These are phyloP conservation scores for Trachemys scripta DNA, from an alignment of 2,113 vertebrate species.

Conservation along the genomic window DNA sequence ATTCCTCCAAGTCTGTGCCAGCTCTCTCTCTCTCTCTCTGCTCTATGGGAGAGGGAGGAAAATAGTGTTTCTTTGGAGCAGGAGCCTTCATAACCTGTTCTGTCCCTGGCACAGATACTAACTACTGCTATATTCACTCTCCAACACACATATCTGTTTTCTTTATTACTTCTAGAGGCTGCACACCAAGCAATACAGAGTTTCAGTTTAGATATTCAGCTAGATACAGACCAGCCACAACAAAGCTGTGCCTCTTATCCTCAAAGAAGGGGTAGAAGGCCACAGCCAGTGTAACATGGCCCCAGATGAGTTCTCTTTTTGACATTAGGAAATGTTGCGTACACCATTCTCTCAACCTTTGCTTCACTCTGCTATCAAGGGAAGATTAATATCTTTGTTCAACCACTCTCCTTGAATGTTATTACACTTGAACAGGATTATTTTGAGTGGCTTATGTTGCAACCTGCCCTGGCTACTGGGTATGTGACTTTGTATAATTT, in stretches of 20 bases:
- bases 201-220: not conserved
- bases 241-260: not conserved
- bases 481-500: not conserved
- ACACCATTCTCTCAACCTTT: not conserved
- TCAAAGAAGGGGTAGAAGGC: not conserved
- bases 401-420: not conserved
- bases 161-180: not conserved
- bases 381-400: not conserved
- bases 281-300: not conserved
- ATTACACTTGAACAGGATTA: not conserved
- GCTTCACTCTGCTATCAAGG: not conserved
- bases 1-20: not conserved
- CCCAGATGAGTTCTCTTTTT: not conserved
- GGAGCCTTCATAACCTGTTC: not conserved
- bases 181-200: not conserved
- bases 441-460: not conserved
- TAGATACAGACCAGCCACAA: not conserved
- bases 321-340: not conserved
- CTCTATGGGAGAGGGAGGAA: not conserved
- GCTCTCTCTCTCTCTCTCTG: not conserved
- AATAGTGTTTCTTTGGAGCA: not conserved
- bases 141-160: not conserved
- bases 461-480: not conserved
- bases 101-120: not conserved
- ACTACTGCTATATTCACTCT: not conserved